Percentiles rank a stretch among this genome's conserved stretches.
Evolutionary conservation across 2,113 vertebrate genomes (phyloP).

Genomic region (Gallinago undulata): DNA sequence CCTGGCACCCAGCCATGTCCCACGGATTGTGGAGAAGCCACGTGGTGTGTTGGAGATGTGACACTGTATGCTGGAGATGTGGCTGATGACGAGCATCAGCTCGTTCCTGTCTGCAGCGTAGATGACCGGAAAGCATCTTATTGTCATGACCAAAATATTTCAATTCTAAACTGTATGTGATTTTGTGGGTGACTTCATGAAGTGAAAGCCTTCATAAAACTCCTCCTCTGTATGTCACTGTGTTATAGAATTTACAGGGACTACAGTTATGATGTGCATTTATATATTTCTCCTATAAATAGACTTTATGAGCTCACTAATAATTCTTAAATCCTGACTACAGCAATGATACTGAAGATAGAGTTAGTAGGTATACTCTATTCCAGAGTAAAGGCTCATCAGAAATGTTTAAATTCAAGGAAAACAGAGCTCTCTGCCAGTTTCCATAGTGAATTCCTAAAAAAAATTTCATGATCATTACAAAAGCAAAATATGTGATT

Average conservation of each 20-base stretch:
- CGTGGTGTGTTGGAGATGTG: background rate
- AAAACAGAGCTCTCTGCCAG: background rate
- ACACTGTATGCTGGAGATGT: background rate
- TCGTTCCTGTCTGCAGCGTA: background rate
- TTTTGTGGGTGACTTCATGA: background rate
- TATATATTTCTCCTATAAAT: background rate
- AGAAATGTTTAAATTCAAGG: background rate
- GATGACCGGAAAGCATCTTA: background rate
- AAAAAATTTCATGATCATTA: background rate
- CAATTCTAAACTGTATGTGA: background rate
- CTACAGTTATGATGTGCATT: background rate
- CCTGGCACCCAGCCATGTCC: background rate
- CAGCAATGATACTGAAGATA: background rate
- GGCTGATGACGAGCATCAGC: background rate
- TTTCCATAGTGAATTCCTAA: background rate
- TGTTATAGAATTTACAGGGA: background rate
- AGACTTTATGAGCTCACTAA: background rate
- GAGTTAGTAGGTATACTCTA: background rate
- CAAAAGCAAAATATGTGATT: background rate
- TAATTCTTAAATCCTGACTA: background rate
- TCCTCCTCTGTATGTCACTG: background rate
- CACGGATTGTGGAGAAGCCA: background rate
- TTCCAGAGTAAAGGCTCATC: background rate
- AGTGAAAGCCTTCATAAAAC: background rate
- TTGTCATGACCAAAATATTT: background rate